These are phyloP conservation scores for Caenorhabditis becei DNA, from an alignment of 2,888 invertebrate species.

Conservation along the genomic window DNA sequence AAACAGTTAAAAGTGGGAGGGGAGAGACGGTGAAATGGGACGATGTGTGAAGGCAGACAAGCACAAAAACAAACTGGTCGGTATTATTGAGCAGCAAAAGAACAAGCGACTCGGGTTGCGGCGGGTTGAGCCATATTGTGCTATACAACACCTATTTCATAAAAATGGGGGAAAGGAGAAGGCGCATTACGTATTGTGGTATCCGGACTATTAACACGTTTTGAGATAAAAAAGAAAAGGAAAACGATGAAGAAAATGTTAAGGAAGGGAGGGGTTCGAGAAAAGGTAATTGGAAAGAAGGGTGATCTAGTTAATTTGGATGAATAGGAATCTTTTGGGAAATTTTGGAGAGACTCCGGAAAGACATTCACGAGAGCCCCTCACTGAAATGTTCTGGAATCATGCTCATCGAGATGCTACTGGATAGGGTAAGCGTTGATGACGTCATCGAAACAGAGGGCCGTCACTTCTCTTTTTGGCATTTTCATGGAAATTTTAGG, in stretches of 20 bases:
- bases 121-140: constrained; percentile 51
- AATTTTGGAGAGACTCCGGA: constrained; percentile 7
- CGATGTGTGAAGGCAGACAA: constrained; percentile 25
- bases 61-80: constrained; percentile 59
- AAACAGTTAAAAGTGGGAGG: constrained; percentile 42
- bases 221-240: constrained; percentile 48
- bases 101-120: constrained; percentile 55
- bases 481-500: constrained; percentile 45
- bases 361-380: constrained; percentile 9
- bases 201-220: constrained; percentile 67
- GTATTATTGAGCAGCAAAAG: constrained; percentile 52
- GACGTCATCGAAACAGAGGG: constrained; percentile 19
- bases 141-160: constrained; percentile 41
- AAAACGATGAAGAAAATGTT: constrained; percentile 51
- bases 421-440: constrained; percentile 28
- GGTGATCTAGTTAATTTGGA: constrained; percentile 47
- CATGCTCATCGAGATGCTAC: constrained; percentile 59
- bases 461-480: constrained; percentile 52
- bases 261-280: neutral
- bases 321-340: constrained; percentile 26
- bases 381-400: constrained; percentile 48
- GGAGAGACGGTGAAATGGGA: constrained; percentile 7
- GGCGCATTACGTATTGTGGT: constrained; percentile 57
- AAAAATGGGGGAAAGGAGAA: constrained; percentile 44
- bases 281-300: constrained; percentile 39